phyloP scores from a whole-genome alignment of 2,888 invertebrate genomes.

The Xestia xanthographa region DNA sequence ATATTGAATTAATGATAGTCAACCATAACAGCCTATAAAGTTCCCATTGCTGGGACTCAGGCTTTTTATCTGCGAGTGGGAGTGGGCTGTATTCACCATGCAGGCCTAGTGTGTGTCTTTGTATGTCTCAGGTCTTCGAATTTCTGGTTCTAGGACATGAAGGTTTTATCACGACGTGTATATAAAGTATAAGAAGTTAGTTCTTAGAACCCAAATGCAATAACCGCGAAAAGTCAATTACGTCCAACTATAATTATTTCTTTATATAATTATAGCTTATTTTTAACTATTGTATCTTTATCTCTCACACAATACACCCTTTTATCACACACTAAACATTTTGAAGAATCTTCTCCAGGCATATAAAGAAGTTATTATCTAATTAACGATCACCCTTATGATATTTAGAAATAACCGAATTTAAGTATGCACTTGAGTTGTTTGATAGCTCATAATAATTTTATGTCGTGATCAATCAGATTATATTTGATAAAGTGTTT shows the following conservation, averaged over 20 bases:
- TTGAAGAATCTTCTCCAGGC: constrained; percentile 31
- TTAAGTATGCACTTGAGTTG: constrained; percentile 55
- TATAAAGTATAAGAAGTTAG: background rate
- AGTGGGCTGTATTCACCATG: background rate
- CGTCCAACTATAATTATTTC: background rate
- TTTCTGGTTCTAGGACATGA: background rate
- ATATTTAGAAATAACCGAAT: constrained; percentile 58
- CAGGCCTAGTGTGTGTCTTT: background rate
- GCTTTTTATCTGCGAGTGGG: background rate
- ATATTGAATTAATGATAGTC: background rate
- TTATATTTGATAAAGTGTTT: constrained; percentile 73
- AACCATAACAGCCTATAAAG: background rate
- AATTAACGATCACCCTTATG: constrained; percentile 65
- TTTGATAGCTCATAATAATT: constrained; percentile 71
- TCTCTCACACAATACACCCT: constrained; percentile 27
- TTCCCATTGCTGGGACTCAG: background rate
- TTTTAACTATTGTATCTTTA: no score
- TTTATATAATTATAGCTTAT: no score
- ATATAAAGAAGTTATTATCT: constrained; percentile 62
- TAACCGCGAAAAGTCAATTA: constrained; percentile 15
- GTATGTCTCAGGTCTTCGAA: background rate
- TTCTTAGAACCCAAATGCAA: background rate
- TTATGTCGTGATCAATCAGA: constrained; percentile 72
- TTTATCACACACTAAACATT: constrained; percentile 45
- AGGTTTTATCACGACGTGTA: background rate